phyloP scores from a whole-genome alignment of 2,113 vertebrate genomes.

The Malurus melanocephalus region DNA sequence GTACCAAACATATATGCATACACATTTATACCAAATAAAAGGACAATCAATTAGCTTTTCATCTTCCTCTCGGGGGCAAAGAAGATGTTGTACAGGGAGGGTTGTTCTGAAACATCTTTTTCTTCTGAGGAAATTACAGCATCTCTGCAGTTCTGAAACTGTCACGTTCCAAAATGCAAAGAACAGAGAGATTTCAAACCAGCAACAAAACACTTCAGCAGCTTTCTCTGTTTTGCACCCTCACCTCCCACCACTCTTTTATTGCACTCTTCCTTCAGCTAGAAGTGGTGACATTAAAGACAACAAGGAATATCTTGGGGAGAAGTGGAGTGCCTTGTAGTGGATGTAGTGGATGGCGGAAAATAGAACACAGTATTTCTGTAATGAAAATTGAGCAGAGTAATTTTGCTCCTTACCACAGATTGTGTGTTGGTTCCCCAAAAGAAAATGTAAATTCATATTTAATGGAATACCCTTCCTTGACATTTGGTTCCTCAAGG shows the following conservation, averaged over 20 bases:
- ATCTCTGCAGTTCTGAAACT: conserved; percentile 10
- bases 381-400: neutral
- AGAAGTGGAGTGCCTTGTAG: neutral
- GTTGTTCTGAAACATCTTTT: neutral
- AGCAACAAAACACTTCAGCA: neutral
- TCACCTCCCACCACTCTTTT: accelerated
- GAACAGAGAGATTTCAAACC: neutral
- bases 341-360: neutral
- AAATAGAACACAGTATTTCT: neutral
- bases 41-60: neutral
- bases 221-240: neutral
- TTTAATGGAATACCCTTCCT: neutral
- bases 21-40: neutral
- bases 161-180: neutral
- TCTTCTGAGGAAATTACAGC: neutral
- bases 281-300: neutral
- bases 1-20: neutral
- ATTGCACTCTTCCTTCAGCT: neutral
- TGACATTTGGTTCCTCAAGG: neutral
- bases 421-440: neutral
- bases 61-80: neutral
- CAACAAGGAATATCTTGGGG: neutral
- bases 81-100: neutral
- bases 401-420: neutral
- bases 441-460: neutral